Evolutionary conservation across 2,113 vertebrate genomes (phyloP), one percentile per base, ranked within the genome.

Genomic region (Malurus melanocephalus): DNA sequence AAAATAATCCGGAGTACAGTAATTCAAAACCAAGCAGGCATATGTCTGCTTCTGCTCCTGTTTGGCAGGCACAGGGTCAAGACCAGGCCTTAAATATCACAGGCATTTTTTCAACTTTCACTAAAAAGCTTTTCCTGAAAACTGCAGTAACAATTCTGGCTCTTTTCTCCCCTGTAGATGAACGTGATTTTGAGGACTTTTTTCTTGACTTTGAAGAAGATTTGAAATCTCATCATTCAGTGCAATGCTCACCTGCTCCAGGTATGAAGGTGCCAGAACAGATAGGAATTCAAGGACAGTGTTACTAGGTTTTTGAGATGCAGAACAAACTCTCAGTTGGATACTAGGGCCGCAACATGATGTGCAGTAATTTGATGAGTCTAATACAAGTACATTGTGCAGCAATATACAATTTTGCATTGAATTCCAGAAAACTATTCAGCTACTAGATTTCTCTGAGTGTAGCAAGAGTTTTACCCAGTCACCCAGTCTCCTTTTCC

Each of bases 231-330:
- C 98, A 98, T 46, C 98, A 98, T 79, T 97, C 98, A 1, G 97
- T 98, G 38, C 99, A 98, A 26, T 99, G 99, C 83, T 98, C 98
- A 62, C 99, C 99, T 21, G 93, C 98, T 55, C 98, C 99, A 98
- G 98, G 99, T 99, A 97, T 84, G 92, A 68, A 77, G 74, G 82
- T 69, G 17, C 6, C 43, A 80, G 18, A 32, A 32, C 33, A 56
- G 30, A 18, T 9, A 48, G 13, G 51, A 82, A 65, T 43, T 46
- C 28, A 27, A 57, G n/a, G 17, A 43, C 7, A 26, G 19, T 17
- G 42, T 73, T 61, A 14, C 13, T 20, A 42, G 61, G 20, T 61
- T 60, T 22, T 69, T 5, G 5, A 68, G n/a, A 20, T 30, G 19
- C 46, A 87, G 21, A 81, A 18, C n/a, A 74, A 74, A 61, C 42